A percentile compares a stretch with the other conserved stretches of the same genome.
phyloP scores from a whole-genome alignment of 2,888 invertebrate species.

The Drosophila nr. medialis region DNA sequence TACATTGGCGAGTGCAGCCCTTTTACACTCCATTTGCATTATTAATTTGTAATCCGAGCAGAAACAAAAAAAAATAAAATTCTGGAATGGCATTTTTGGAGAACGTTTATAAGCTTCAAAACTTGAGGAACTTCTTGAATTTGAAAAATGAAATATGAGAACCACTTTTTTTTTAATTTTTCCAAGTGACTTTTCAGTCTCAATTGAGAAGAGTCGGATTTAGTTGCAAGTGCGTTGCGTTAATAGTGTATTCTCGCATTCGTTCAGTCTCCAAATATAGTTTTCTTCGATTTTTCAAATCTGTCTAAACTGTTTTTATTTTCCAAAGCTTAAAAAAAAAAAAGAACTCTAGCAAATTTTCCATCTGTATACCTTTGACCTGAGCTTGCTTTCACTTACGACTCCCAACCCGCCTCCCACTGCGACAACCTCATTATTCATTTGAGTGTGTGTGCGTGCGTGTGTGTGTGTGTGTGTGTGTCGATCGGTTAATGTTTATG shows the following conservation, averaged over 20 bases:
- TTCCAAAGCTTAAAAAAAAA: neutral
- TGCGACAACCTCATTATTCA: conserved; percentile 40
- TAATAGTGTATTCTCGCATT: neutral
- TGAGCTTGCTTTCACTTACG: neutral
- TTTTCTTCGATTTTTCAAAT: neutral
- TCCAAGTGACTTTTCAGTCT: neutral
- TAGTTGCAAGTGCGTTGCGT: neutral
- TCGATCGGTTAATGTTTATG: conserved; percentile 60
- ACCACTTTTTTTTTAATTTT: neutral
- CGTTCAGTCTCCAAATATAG: neutral
- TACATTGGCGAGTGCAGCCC: neutral
- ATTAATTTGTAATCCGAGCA: conserved; percentile 1
- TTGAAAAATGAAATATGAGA: neutral
- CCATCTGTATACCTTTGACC: neutral
- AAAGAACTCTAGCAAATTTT: neutral
- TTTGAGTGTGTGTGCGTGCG: conserved; percentile 22
- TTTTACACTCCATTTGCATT: conserved; percentile 2
- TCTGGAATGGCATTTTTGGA: neutral
- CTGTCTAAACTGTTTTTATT: neutral
- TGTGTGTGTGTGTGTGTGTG: conserved; percentile 33
- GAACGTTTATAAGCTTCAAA: neutral
- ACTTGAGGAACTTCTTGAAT: neutral
- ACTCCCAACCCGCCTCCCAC: neutral
- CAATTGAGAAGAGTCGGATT: neutral
- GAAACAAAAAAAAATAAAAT: neutral